Evolutionary conservation across 37 sponge, comb jelly and placozoan species (phyloP), one percentile per base, ranked within the genome.

Genomic region (Geodia barretti): DNA sequence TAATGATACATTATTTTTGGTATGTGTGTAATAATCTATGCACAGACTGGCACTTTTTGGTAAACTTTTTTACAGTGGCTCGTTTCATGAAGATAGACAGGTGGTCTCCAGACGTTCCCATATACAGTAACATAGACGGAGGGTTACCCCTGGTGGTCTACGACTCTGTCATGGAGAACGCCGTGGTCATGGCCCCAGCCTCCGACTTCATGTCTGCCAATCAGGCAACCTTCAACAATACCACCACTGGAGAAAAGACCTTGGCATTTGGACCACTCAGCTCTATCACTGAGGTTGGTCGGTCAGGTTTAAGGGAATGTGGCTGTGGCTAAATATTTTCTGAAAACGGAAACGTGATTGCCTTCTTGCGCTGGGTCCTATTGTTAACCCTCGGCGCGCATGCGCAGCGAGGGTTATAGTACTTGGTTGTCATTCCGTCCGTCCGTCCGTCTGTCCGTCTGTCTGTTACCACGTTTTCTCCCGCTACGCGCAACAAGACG

Each of bases 61-160:
- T n/a, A n/a, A n/a, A n/a, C n/a, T n/a, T n/a, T 17, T 17, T 9
- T 58, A 1, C 61, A 80, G 81, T 80, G 81, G 72, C 81, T 14
- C 21, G 30, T 20, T n/a, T 21, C 7, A 31, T 80, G 60, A 60
- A 71, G 62, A 43, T 60, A 68, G 72, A 59, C 29, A 32, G 11
- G 17, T 80, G 81, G 81, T 41, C 79, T 29, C 35, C 37, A 47
- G 26, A 68, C 5, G 35, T 25, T 34, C 41, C 17, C n/a, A 41
- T 85, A 0, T 77, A 77, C 26, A 40, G 76, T 37, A 66, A 74
- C 5, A 37, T 83, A 3, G 82, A 84, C 26, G 93, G 93, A 24
- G 93, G 93, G 4, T 80, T 92, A 34, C 93, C 93, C 77, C 72
- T 92, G 60, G 82, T 88, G 25, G 47, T 88, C 11, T 92, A 87